Base-by-base conservation (phyloP, 2,113 vertebrate species). In the Campylomormyrus tamandua region DNA sequence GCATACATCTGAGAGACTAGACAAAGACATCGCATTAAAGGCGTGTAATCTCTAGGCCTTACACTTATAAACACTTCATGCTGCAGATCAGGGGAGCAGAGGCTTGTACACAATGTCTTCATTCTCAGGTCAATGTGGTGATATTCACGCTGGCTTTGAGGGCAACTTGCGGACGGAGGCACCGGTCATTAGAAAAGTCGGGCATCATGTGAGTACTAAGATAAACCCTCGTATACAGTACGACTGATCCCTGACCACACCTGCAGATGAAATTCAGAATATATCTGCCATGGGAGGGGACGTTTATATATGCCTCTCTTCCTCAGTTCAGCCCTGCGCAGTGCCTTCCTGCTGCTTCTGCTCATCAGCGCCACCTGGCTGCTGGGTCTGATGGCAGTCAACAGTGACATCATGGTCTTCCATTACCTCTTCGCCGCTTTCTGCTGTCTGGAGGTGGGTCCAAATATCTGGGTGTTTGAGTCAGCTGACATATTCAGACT, bases 371-470 rank as follows among this genome's bases (percentile, higher is more conserved):
- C 96, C 92, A 97, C 97, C 0, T 98, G 97, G 97, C 95, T 98
- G 89, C 94, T 97, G 92, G 96, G 97, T 53, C 95, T 98, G 77
- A 96, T 98, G 96, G 97, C 97, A 0, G 97, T 98, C 48, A 98
- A 98, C 94, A 95, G 96, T 0, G 96, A 97, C 0, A 88, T 94
- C 1, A 96, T 98, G 92, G 93, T 94, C 0, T 97, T 97, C 31
- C 97, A 98, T 93, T 97, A 97, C 94, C 96, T 98, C 89, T 98
- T 98, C 17, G 97, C 97, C 1, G 91, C 95, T 92, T 96, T 96
- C 94, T 97, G 96, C 94, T 96, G 97, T 92, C 70, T 97, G 56
- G 97, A 97, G 96, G 97, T 98, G 91, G 24, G 80, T 31, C 11
- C 9, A 6, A 6, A n/a, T 35, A 10, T n/a, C 10, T 35, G 11